A percentile compares a stretch with the other conserved stretches of the same genome.
phyloP scores from a whole-genome alignment of 2,113 vertebrate genomes.

The Castor canadensis region DNA sequence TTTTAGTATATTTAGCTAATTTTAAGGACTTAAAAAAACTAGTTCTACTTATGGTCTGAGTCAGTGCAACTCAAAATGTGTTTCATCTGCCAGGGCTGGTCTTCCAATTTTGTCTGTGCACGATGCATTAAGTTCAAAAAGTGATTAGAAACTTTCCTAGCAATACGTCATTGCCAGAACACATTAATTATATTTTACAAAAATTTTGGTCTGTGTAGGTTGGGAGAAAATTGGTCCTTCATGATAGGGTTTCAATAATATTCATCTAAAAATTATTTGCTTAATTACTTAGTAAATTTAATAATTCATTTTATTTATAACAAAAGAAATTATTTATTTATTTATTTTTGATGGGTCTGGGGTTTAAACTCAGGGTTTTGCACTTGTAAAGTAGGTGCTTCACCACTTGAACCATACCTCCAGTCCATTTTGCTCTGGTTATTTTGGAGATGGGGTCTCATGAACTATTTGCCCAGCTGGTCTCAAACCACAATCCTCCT shows the following conservation, averaged over 20 bases:
- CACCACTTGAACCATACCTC: no score
- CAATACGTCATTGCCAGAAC: neutral
- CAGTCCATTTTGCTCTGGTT: no score
- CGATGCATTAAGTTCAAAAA: constrained; percentile 5
- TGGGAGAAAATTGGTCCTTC: neutral
- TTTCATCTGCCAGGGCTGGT: neutral
- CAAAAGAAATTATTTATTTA: constrained; percentile 21
- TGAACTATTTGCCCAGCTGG: no score
- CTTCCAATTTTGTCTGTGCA: neutral
- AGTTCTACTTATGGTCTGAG: neutral
- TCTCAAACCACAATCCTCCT: no score
- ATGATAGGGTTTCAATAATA: constrained; percentile 13
- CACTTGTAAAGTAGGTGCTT: no score
- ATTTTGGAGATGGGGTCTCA: no score
- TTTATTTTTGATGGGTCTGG: no score
- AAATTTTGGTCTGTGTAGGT: neutral
- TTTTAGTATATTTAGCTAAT: no score
- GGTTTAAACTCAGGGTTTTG: no score
- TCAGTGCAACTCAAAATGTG: neutral
- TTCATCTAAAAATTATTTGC: neutral
- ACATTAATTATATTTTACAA: neutral
- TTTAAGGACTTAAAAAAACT: constrained; percentile 6
- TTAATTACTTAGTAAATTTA: constrained; percentile 38
- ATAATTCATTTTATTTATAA: constrained; percentile 10
- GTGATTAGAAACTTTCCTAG: neutral